A percentile compares a stretch with the other conserved stretches of the same genome.
phyloP scores from a whole-genome alignment of 1,140 invertebrate genomes.

The Drosophila orena region DNA sequence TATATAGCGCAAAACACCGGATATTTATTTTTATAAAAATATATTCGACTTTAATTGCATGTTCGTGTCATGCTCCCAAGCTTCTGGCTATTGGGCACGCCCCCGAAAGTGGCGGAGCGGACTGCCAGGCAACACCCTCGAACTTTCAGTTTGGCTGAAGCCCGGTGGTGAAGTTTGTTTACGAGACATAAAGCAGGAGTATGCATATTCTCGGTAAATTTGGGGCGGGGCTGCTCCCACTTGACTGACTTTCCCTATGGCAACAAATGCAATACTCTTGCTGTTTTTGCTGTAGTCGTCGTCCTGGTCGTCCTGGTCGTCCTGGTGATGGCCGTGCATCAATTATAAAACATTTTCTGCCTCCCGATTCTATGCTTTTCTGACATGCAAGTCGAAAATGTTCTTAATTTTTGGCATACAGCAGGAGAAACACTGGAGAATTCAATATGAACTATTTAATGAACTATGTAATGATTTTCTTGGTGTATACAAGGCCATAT shows the following conservation, averaged over 20 bases:
- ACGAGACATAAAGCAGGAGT: conserved; percentile 43
- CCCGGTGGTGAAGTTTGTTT: conserved; percentile 64
- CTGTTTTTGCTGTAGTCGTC: conserved; percentile 52
- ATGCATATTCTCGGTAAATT: conserved; percentile 1
- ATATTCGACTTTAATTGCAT: conserved; percentile 68
- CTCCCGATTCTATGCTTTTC: conserved; percentile 37
- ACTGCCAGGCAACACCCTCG: conserved; percentile 68
- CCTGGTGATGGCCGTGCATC: conserved; percentile 53
- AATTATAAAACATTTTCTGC: conserved; percentile 69
- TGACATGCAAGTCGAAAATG: conserved; percentile 50
- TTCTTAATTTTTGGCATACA: conserved; percentile 13
- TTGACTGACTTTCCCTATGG: conserved; percentile 47
- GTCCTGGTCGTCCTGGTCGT: conserved; percentile 41
- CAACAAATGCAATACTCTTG: conserved; percentile 44
- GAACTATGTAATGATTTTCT: too few species aligned
- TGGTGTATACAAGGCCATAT: too few species aligned
- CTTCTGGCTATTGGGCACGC: conserved; percentile 10
- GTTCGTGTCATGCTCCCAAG: conserved; percentile 38
- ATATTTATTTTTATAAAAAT: conserved; percentile 17
- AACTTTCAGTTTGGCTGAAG: conserved; percentile 29
- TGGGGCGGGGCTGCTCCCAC: conserved; percentile 1
- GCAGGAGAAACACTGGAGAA: conserved; percentile 1
- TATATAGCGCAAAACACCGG: conserved; percentile 1
- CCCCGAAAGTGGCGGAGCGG: conserved; percentile 6
- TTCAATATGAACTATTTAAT: too few species aligned